These are phyloP conservation scores for Calephelis virginiensis DNA, from an alignment of 1,140 invertebrate species.

Conservation along the genomic window DNA sequence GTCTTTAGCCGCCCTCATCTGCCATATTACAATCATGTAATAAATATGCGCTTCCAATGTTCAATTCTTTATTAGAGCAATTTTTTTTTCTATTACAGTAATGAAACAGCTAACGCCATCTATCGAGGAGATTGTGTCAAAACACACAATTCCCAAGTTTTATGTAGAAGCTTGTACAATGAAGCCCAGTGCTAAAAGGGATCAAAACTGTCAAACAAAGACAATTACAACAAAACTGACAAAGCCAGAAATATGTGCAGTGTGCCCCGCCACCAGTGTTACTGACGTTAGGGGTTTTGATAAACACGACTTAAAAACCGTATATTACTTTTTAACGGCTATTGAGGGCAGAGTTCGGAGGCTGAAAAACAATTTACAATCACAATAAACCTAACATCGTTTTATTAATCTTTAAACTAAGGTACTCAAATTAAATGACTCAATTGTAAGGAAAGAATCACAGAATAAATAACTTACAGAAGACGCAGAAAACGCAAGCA, in stretches of 20 bases:
- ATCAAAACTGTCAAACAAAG: constrained; percentile 46
- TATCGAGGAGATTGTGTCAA: constrained; percentile 28
- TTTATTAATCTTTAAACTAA: too few species aligned
- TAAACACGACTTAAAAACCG: constrained; percentile 45
- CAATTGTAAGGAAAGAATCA: background rate
- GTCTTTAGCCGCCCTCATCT: too few species aligned
- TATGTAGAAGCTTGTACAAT: constrained; percentile 53
- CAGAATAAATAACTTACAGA: background rate
- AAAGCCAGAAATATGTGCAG: background rate
- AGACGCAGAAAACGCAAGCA: too few species aligned
- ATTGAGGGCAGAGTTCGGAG: constrained; percentile 61
- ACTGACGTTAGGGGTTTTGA: constrained; percentile 47
- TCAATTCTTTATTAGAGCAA: too few species aligned
- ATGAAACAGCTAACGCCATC: constrained; percentile 39
- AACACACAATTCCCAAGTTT: constrained; percentile 24
- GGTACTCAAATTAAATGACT: too few species aligned
- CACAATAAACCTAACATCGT: background rate
- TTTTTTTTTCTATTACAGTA: constrained; percentile 31
- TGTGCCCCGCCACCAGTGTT: constrained; percentile 40
- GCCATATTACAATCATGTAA: too few species aligned
- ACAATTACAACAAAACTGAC: constrained; percentile 10
- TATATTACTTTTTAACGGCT: constrained; percentile 54
- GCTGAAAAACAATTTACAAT: constrained; percentile 42
- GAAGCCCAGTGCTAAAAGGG: constrained; percentile 48
- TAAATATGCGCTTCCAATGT: too few species aligned